A percentile compares a stretch with the other conserved stretches of the same genome.
Conservation (phyloP, 2,113 vertebrate species). For the Leiothrix lutea region DNA sequence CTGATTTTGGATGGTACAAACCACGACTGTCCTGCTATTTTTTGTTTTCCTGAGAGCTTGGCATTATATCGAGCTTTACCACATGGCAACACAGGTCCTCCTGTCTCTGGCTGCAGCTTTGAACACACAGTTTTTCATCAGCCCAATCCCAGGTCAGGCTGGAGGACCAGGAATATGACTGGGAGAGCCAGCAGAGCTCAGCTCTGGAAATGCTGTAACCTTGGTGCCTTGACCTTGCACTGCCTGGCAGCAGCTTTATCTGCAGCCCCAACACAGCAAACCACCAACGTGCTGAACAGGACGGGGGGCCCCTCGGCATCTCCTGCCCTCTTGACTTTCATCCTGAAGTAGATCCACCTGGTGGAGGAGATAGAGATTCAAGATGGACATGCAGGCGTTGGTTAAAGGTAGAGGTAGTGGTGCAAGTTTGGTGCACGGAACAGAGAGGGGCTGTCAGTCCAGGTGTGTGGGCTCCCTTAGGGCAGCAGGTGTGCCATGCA, state of each 20-base stretch:
- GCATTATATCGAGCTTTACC: background rate
- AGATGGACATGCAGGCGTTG: background rate
- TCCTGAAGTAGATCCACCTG: background rate
- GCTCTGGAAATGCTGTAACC: background rate
- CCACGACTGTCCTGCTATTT: background rate
- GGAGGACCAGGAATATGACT: background rate
- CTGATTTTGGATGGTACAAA: background rate
- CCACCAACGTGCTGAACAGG: fast-evolving
- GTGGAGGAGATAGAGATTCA: background rate
- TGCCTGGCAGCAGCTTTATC: background rate
- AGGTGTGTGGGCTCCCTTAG: background rate
- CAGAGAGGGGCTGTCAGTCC: background rate
- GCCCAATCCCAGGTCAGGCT: background rate
- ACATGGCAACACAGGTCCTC: background rate
- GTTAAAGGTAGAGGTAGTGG: background rate
- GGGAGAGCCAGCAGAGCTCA: background rate
- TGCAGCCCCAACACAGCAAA: background rate
- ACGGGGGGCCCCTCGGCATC: background rate
- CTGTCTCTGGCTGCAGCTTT: background rate
- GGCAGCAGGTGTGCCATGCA: background rate
- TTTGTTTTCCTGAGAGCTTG: background rate
- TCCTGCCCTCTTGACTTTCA: background rate
- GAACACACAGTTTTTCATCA: background rate
- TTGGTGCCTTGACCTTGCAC: background rate
- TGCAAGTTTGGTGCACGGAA: background rate